Evolutionary conservation across 2,113 vertebrate genomes (phyloP).

Genomic region (Catharus bicknelli): DNA sequence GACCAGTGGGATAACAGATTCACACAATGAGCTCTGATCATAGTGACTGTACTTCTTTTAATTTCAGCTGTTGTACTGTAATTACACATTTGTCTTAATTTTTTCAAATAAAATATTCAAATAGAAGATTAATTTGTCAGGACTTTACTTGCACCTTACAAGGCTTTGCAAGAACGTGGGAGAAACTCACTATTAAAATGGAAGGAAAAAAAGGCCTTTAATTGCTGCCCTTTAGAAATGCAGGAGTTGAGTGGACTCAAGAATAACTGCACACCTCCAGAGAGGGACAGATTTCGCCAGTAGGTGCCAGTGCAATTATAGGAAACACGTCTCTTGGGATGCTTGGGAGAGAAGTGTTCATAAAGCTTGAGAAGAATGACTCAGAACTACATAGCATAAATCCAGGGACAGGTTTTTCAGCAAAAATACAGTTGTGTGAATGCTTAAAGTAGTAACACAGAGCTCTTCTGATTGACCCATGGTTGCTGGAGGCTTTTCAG

Average conservation of each 20-base stretch:
- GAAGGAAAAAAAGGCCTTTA: neutral
- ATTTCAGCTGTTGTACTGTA: neutral
- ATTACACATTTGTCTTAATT: neutral
- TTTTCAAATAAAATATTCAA: constrained; percentile 3
- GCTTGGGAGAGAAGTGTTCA: neutral
- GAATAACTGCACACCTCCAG: neutral
- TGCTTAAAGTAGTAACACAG: neutral
- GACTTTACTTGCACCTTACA: neutral
- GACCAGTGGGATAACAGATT: neutral
- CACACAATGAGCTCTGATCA: neutral
- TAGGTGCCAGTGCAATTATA: constrained; percentile 20
- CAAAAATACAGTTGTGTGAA: neutral
- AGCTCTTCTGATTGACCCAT: neutral
- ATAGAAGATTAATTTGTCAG: neutral
- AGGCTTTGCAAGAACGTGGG: neutral
- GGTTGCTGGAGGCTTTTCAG: neutral
- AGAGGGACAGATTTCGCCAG: neutral
- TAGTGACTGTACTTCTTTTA: neutral
- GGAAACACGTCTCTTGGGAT: neutral
- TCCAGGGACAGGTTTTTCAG: neutral
- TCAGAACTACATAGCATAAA: neutral
- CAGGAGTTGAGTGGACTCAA: neutral
- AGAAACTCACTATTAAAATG: neutral
- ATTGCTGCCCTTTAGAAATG: neutral
- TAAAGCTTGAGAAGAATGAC: neutral